Evolutionary conservation across 2,888 invertebrate genomes (phyloP), one percentile per base, ranked within the genome.

Genomic region (Agrotis puta): DNA sequence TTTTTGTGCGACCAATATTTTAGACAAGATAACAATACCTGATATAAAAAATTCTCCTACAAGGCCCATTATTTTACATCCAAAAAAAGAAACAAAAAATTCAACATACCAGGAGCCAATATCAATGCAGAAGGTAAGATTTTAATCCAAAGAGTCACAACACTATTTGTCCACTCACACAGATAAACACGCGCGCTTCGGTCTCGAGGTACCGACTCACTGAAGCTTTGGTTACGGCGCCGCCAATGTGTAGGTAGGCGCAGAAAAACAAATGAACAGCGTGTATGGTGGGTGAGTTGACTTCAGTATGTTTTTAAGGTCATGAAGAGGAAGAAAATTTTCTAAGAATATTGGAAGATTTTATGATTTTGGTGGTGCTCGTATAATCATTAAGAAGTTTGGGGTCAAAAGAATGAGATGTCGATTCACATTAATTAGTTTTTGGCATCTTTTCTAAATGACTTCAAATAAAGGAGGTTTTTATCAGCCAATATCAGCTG

Each of bases 151-250:
- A 63, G 43, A 14, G 4, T 48, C 67, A 79, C 64, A 63, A 65
- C 79, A 79, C 79, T 63, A 27, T n/a, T 20, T 47, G 59, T 33
- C 24, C 43, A 66, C 77, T 53, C 65, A 27, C 82, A 78, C 53
- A 22, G 63, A 7, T 20, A 18, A 33, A 78, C 82, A 82, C 79
- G 79, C 82, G 82, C 79, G 79, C 64, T 56, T 70, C 79, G 67
- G 58, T 59, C 58, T 59, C 61, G 65, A 27, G 72, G 22, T 65
- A 48, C 54, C 64, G 58, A 50, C 24, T 59, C 79, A 79, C 79
- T 79, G 79, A 79, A 79, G 73, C 54, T 70, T 63, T 56, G 33
- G 11, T 47, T 47, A 45, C 24, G n/a, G 39, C 22, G 14, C 27
- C 11, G 24, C 51, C 73, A 45, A 18, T 0, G 7, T 16, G 45